Evolutionary conservation across 2,888 invertebrate genomes (phyloP).

Genomic region (Leptarthrus brevirostris): DNA sequence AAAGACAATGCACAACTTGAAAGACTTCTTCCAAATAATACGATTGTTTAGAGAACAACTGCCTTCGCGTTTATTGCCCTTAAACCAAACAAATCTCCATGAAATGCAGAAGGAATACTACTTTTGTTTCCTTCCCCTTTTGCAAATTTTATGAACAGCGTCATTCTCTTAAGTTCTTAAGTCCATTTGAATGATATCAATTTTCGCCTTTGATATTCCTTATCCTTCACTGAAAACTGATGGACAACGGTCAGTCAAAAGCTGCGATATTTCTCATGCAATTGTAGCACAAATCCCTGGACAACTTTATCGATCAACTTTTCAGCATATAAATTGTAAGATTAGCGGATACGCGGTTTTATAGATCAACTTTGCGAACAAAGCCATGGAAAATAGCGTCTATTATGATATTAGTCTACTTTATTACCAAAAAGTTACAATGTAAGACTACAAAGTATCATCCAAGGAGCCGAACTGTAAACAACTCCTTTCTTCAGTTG

Average conservation of each 20-base stretch:
- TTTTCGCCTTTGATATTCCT: neutral
- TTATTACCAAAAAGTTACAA: constrained; percentile 48
- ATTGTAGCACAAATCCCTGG: constrained; percentile 12
- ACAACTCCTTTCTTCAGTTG: constrained; percentile 50
- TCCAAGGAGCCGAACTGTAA: constrained; percentile 47
- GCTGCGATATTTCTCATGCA: neutral
- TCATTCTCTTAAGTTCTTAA: too few relatives aligned
- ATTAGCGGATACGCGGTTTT: constrained; percentile 56
- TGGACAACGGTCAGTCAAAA: constrained; percentile 37
- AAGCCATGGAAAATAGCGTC: constrained; percentile 20
- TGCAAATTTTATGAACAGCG: too few relatives aligned
- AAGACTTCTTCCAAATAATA: too few relatives aligned
- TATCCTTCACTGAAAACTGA: neutral
- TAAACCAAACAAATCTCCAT: too few relatives aligned
- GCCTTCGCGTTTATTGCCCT: too few relatives aligned
- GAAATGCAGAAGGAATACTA: too few relatives aligned
- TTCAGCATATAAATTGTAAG: constrained; percentile 64
- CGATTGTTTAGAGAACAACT: too few relatives aligned
- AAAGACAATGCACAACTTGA: too few relatives aligned
- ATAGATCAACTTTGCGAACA: constrained; percentile 29
- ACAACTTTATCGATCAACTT: constrained; percentile 65
- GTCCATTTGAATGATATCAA: too few relatives aligned
- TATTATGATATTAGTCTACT: constrained; percentile 53
- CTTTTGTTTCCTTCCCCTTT: too few relatives aligned
- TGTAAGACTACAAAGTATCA: constrained; percentile 37